Evolutionary conservation across 2,113 vertebrate species (phyloP).

Genomic region (Girardinichthys multiradiatus): DNA sequence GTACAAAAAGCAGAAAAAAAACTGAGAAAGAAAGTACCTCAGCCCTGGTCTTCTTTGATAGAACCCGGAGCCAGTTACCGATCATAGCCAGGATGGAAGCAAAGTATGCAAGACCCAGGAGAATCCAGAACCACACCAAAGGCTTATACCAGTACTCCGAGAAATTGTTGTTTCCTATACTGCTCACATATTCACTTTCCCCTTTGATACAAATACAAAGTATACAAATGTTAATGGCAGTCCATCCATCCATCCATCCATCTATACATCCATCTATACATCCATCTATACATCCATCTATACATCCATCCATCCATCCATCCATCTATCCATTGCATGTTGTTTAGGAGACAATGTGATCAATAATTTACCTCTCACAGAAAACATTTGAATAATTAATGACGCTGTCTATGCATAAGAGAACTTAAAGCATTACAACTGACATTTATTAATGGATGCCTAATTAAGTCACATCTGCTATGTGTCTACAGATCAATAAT

Average conservation of each 20-base stretch:
- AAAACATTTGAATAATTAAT: conserved; percentile 57
- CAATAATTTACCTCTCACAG: conserved; percentile 55
- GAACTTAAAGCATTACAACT: conserved; percentile 47
- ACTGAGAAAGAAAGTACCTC: conserved; percentile 68
- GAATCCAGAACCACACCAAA: conserved; percentile 92
- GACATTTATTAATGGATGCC: conserved; percentile 38
- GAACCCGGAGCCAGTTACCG: conserved; percentile 89
- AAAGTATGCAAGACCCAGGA: conserved; percentile 91
- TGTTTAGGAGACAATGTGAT: conserved; percentile 23
- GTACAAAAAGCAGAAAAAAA: background rate
- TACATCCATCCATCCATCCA: conserved; percentile 10
- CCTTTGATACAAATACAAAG: conserved; percentile 54
- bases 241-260: conserved; percentile 9
- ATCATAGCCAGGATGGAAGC: conserved; percentile 92
- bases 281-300: conserved; percentile 6
- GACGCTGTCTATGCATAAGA: conserved; percentile 14
- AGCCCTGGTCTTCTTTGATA: conserved; percentile 87
- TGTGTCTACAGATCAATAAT: conserved; percentile 22
- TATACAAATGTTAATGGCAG: background rate
- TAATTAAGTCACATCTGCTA: conserved; percentile 41
- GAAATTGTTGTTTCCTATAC: conserved; percentile 39
- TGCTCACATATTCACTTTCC: conserved; percentile 11
- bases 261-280: conserved; percentile 2
- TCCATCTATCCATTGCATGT: background rate
- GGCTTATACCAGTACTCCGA: conserved; percentile 86